Conservation (phyloP, 2,113 vertebrate genomes). For the Colistium nudipinnis region DNA sequence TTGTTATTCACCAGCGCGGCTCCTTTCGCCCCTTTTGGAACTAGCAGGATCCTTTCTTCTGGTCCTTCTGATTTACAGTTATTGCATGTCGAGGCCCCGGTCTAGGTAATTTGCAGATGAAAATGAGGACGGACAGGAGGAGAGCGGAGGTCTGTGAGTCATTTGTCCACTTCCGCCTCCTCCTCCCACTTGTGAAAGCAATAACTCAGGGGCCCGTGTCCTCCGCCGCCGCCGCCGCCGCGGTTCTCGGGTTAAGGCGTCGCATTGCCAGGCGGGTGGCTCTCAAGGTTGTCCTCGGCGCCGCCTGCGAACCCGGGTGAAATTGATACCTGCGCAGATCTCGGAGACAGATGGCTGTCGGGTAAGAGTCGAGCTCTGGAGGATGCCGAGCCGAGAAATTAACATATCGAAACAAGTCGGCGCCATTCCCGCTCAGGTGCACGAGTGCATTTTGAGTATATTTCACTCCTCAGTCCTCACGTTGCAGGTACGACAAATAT, state of each 20-base stretch:
- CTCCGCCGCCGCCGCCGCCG: constrained; percentile 51
- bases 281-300: constrained; percentile 63
- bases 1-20: constrained; percentile 57
- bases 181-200: constrained; percentile 49
- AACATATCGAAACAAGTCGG: constrained; percentile 39
- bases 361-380: constrained; percentile 38
- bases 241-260: constrained; percentile 38
- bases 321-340: constrained; percentile 34
- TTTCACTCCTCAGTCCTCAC: constrained; percentile 17
- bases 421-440: constrained; percentile 31
- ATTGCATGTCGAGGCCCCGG: constrained; percentile 54
- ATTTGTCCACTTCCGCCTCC: constrained; percentile 47
- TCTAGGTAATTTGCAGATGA: constrained; percentile 69
- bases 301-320: constrained; percentile 24
- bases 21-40: constrained; percentile 70
- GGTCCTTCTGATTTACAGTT: constrained; percentile 76
- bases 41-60: constrained; percentile 74
- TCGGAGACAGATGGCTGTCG: constrained; percentile 47
- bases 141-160: constrained; percentile 73
- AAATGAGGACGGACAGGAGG: constrained; percentile 61
- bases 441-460: constrained; percentile 8
- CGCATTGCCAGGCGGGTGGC: constrained; percentile 17
- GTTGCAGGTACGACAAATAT: background rate
- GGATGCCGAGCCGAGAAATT: constrained; percentile 21
- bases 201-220: constrained; percentile 63